Conservation (phyloP, 2,113 vertebrate species). For the Mus pahari region DNA sequence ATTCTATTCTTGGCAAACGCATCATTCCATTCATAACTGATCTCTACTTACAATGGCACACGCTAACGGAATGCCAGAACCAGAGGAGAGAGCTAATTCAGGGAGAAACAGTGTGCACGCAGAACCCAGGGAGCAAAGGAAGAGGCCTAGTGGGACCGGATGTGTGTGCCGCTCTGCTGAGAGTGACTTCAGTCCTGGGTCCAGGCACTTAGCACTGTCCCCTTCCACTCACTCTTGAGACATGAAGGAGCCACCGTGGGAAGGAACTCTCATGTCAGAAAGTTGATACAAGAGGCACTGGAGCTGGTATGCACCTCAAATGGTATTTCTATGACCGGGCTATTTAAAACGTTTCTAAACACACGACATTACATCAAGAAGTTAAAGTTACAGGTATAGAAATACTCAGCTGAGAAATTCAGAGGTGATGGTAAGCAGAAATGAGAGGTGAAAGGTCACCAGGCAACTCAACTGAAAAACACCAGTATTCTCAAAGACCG, state of each 20-base stretch:
- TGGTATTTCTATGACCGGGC: neutral
- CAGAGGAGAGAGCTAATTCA: neutral
- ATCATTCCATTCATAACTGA: neutral
- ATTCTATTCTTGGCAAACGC: neutral
- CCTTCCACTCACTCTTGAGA: fast-evolving
- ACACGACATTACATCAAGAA: neutral
- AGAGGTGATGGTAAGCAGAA: neutral
- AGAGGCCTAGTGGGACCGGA: neutral
- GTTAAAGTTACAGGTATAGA: neutral
- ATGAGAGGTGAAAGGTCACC: neutral
- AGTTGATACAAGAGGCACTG: neutral
- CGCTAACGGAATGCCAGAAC: neutral
- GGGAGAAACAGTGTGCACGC: neutral
- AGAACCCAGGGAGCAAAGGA: neutral
- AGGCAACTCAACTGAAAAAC: neutral
- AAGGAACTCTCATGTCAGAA: neutral
- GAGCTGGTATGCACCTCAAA: neutral
- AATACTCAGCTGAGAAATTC: neutral
- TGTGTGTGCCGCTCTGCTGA: fast-evolving
- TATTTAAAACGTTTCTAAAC: neutral
- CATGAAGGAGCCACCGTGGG: fast-evolving
- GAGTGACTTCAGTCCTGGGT: neutral
- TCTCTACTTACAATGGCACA: neutral
- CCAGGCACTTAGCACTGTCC: fast-evolving
- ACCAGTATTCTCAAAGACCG: neutral